Percentiles rank a stretch among this genome's conserved stretches.
These are phyloP conservation scores for Scaptodrosophila latifasciaeformis DNA, from an alignment of 2,888 invertebrate species.

Conservation along the genomic window DNA sequence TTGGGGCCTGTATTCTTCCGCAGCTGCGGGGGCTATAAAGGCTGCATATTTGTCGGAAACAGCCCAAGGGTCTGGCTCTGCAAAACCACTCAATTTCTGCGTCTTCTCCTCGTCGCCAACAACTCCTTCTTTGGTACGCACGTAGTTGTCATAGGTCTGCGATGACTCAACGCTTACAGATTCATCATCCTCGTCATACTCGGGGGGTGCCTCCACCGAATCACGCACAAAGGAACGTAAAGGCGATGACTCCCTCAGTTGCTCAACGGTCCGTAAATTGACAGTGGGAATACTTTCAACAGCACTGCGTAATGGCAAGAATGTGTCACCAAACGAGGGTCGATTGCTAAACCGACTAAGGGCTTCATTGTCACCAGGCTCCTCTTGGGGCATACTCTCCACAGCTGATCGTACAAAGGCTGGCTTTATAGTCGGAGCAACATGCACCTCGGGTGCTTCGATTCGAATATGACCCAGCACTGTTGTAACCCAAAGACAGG, in stretches of 20 bases:
- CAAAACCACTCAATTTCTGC: slow-evolving; percentile 26
- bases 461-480: slow-evolving; percentile 62
- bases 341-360: slow-evolving; percentile 58
- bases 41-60: slow-evolving; percentile 69
- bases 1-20: slow-evolving; percentile 58
- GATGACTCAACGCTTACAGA: slow-evolving; percentile 15
- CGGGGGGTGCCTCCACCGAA: slow-evolving; percentile 71
- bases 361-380: slow-evolving; percentile 11
- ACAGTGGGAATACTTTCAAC: slow-evolving; percentile 82
- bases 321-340: slow-evolving; percentile 69
- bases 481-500: slow-evolving; percentile 31
- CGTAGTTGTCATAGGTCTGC: slow-evolving; percentile 11
- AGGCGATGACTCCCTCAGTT: slow-evolving; percentile 41
- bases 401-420: slow-evolving; percentile 72
- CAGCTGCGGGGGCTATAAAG: slow-evolving; percentile 52
- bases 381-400: slow-evolving; percentile 68
- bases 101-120: slow-evolving; percentile 20
- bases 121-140: too few species aligned
- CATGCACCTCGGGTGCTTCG: slow-evolving; percentile 60
- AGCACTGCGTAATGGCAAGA: slow-evolving; percentile 83
- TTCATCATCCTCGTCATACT: slow-evolving; percentile 45
- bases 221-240: slow-evolving; percentile 69
- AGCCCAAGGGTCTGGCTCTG: slow-evolving; percentile 52
- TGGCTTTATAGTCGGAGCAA: slow-evolving; percentile 47
- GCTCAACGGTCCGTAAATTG: slow-evolving; percentile 36